Conservation (phyloP, 2,113 vertebrate genomes). For the Megatriorchis doriae region DNA sequence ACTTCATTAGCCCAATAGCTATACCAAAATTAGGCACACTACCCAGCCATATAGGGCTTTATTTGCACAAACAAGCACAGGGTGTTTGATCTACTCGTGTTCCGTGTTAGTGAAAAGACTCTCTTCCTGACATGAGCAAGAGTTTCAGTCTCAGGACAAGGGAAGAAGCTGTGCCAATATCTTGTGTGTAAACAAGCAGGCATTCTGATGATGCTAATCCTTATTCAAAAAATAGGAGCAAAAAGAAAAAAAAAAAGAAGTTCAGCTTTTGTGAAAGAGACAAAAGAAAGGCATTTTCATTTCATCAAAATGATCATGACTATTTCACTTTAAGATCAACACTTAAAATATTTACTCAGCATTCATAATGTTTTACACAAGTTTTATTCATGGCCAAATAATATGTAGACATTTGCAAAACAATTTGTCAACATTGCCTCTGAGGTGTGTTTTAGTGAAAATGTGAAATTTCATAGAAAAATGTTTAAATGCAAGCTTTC, state of each 20-base stretch:
- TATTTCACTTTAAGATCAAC: background rate
- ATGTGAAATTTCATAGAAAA: background rate
- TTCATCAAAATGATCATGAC: background rate
- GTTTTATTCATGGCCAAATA: background rate
- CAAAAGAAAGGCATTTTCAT: background rate
- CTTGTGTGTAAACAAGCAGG: background rate
- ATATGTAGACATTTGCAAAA: background rate
- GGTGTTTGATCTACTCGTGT: background rate
- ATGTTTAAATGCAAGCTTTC: background rate
- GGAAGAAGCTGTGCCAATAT: background rate
- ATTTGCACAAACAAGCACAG: background rate
- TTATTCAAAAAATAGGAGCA: background rate
- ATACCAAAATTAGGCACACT: background rate
- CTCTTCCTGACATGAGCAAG: background rate
- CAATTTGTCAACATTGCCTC: background rate
- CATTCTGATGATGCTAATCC: background rate
- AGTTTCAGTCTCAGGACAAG: background rate
- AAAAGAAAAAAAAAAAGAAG: background rate
- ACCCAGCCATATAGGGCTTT: background rate
- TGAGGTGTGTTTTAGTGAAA: conserved; percentile 31
- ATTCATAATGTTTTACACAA: background rate
- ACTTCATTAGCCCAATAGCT: background rate
- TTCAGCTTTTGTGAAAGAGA: background rate
- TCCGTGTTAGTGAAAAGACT: background rate
- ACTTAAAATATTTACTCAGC: background rate